Evolutionary conservation across 1,140 invertebrate species (phyloP).

Genomic region (Drosophila varians): DNA sequence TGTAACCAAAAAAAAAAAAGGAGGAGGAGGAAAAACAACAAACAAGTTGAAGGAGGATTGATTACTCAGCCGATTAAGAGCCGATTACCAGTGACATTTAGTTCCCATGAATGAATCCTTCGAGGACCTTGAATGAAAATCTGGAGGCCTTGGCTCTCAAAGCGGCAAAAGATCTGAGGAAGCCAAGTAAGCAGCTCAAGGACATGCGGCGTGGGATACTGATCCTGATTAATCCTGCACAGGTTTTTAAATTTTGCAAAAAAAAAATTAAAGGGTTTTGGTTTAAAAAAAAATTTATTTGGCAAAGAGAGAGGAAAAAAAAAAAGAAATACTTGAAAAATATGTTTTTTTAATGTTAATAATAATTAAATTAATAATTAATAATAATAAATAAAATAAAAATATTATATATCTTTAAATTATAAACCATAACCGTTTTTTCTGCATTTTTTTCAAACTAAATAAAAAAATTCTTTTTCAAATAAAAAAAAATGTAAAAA

Average conservation of each 20-base stretch:
- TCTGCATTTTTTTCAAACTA: no score
- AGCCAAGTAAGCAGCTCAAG: neutral
- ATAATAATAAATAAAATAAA: no score
- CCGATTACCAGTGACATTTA: slow-evolving; percentile 62
- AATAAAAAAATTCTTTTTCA: no score
- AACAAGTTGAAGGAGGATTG: slow-evolving; percentile 64
- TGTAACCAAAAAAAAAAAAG: slow-evolving; percentile 1
- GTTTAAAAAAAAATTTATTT: neutral
- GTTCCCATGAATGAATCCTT: slow-evolving; percentile 69
- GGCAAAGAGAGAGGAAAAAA: no score
- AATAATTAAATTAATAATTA: no score
- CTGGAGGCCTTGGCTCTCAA: neutral
- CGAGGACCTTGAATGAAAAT: neutral
- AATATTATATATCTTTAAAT: no score
- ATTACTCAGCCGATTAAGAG: slow-evolving; percentile 73
- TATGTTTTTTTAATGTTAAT: no score
- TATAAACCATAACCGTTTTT: no score
- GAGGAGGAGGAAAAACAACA: neutral
- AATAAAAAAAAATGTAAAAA: no score
- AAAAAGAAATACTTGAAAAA: no score
- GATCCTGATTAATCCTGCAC: neutral
- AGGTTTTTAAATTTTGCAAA: neutral
- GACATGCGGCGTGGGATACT: neutral
- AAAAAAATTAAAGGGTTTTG: neutral
- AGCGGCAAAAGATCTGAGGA: neutral